Conservation (phyloP, 2,888 invertebrate species). For the Apodemia duryi region DNA sequence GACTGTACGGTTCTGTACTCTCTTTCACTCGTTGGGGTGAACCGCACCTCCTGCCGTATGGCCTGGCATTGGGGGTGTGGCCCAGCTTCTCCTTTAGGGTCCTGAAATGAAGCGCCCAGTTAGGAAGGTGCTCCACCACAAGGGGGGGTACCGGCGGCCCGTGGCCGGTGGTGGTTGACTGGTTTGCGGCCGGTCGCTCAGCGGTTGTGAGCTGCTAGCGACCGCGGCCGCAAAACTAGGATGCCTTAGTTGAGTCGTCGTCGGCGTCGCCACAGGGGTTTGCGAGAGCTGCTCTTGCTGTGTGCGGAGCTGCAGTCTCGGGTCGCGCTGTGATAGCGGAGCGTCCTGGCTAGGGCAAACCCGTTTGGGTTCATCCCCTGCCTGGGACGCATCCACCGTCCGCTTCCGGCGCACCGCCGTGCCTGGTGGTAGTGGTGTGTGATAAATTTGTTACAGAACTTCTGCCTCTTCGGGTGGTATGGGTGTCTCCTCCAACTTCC, state of each 20-base stretch:
- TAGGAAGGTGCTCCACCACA: neutral
- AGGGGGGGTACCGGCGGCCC: neutral
- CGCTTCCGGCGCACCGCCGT: neutral
- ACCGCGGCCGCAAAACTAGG: neutral
- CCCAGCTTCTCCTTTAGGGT: neutral
- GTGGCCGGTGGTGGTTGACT: neutral
- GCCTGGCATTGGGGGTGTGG: neutral
- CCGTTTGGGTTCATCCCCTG: neutral
- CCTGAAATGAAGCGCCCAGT: neutral
- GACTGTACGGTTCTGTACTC: neutral
- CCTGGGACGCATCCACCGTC: neutral
- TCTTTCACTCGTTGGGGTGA: neutral
- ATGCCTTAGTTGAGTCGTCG: too few relatives aligned
- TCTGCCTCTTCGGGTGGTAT: neutral
- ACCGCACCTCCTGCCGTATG: neutral
- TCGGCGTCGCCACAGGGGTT: too few relatives aligned
- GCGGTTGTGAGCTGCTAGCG: neutral
- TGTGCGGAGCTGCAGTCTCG: neutral
- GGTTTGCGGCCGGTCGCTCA: neutral
- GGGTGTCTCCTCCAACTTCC: neutral
- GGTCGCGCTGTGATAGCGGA: neutral
- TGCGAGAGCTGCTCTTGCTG: neutral
- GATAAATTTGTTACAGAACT: neutral
- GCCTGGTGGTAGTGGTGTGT: neutral
- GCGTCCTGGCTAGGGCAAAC: neutral